phyloP scores from a whole-genome alignment of 1,140 invertebrate species.

The Pseudomyrmex dendroicus region DNA sequence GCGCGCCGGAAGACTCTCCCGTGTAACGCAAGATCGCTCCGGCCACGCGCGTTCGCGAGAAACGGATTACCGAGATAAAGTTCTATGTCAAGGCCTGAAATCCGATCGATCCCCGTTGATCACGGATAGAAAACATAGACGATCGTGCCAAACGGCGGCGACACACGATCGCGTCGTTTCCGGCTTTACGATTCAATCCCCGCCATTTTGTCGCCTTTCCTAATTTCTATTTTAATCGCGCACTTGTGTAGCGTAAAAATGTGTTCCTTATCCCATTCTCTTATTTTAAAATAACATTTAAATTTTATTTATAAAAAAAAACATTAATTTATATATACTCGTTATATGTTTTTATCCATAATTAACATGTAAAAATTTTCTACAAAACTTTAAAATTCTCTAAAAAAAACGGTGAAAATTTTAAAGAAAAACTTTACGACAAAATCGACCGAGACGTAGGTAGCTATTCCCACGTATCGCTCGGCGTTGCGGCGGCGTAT shows the following conservation, averaged over 20 bases:
- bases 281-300: no score
- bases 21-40: background rate
- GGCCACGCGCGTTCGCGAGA: background rate
- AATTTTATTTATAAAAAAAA: background rate
- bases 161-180: slow-evolving; percentile 43
- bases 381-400: background rate
- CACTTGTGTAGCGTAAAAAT: no score
- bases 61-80: slow-evolving; percentile 13
- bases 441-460: background rate
- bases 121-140: slow-evolving; percentile 14
- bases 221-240: slow-evolving; percentile 38
- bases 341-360: background rate
- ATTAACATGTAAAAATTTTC: background rate
- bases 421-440: background rate
- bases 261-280: no score
- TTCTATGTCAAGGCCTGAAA: slow-evolving; percentile 54
- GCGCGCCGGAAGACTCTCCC: background rate
- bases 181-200: slow-evolving; percentile 32
- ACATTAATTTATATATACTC: background rate
- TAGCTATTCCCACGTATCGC: background rate
- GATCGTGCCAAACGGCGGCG: slow-evolving; percentile 7
- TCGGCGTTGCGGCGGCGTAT: slow-evolving; percentile 38
- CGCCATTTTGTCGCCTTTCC: slow-evolving; percentile 25
- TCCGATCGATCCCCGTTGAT: slow-evolving; percentile 32
- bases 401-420: background rate